phyloP scores from a whole-genome alignment of 2,888 invertebrate species.

The Listrodromus nycthemerus region DNA sequence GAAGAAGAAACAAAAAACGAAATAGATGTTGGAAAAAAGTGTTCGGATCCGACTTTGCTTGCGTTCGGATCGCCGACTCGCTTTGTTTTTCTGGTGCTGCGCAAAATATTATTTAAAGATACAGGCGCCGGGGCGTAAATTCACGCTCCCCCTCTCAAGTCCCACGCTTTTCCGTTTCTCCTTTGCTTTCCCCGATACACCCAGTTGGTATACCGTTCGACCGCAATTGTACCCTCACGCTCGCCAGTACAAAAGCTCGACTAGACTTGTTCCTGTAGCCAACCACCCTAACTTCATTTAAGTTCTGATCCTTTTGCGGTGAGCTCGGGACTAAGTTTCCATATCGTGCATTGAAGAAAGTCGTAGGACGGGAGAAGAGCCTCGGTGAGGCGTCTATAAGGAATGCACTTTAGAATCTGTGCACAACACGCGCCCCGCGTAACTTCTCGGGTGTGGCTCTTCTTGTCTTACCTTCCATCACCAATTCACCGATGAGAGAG shows the following conservation, averaged over 20 bases:
- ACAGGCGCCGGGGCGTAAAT: conserved; percentile 28
- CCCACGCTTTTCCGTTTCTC: conserved; percentile 55
- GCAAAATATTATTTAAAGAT: conserved; percentile 75
- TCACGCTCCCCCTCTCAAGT: conserved; percentile 32
- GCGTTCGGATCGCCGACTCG: conserved; percentile 25
- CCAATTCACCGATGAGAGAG: neutral
- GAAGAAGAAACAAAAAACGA: conserved; percentile 1
- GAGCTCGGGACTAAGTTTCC: conserved; percentile 75
- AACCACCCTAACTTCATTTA: conserved; percentile 78
- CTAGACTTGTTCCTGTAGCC: conserved; percentile 67
- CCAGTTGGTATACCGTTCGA: conserved; percentile 17
- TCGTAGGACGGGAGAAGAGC: neutral
- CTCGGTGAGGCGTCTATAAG: neutral
- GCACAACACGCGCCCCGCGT: neutral
- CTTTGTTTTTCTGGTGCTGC: conserved; percentile 62
- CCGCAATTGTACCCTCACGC: conserved; percentile 26
- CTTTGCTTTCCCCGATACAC: conserved; percentile 32
- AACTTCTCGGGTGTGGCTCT: conserved; percentile 28
- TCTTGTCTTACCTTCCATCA: neutral
- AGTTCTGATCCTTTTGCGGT: conserved; percentile 78
- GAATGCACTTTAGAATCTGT: conserved; percentile 29
- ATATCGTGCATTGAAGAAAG: conserved; percentile 75
- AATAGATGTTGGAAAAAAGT: conserved; percentile 37
- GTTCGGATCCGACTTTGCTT: conserved; percentile 30
- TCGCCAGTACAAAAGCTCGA: conserved; percentile 33